Percentiles rank a stretch among this genome's conserved stretches.
These are phyloP conservation scores for Volucella bombylans DNA, from an alignment of 2,888 invertebrate species.

Conservation along the genomic window DNA sequence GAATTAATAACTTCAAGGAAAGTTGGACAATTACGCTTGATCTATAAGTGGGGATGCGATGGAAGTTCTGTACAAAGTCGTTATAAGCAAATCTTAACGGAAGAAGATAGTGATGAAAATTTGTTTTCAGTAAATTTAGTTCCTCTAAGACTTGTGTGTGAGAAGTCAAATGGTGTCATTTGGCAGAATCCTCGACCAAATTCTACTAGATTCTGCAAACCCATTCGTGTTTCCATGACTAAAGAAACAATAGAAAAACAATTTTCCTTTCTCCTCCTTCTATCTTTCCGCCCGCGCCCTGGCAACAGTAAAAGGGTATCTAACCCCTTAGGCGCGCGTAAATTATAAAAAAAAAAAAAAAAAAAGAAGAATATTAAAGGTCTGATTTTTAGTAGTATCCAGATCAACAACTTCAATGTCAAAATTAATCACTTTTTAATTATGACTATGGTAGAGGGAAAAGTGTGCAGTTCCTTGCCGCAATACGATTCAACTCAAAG, in stretches of 20 bases:
- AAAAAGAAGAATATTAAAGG: not conserved
- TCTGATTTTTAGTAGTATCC: not conserved
- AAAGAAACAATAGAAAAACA: too few species aligned
- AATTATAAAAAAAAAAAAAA: too few species aligned
- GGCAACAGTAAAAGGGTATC: too few species aligned
- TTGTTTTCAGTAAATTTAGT: not conserved
- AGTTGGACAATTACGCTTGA: too few species aligned
- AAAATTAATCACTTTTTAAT: not conserved
- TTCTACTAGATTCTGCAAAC: constrained; percentile 1
- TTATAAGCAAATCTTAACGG: too few species aligned
- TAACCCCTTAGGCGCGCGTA: too few species aligned
- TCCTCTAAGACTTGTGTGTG: not conserved
- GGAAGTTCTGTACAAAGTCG: too few species aligned
- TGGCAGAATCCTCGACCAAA: constrained; percentile 11
- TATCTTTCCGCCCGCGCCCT: too few species aligned
- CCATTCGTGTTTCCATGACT: not conserved
- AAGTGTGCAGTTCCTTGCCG: not conserved
- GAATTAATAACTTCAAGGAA: too few species aligned
- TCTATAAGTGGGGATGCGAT: too few species aligned
- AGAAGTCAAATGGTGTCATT: not conserved
- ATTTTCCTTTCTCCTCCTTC: too few species aligned
- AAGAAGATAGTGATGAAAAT: too few species aligned
- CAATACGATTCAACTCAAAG: not conserved
- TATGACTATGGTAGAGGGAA: not conserved
- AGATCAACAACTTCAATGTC: not conserved